These are phyloP conservation scores for Chondrosia reniformis DNA, from an alignment of 37 sponge, comb jelly and placozoan species.

Conservation along the genomic window DNA sequence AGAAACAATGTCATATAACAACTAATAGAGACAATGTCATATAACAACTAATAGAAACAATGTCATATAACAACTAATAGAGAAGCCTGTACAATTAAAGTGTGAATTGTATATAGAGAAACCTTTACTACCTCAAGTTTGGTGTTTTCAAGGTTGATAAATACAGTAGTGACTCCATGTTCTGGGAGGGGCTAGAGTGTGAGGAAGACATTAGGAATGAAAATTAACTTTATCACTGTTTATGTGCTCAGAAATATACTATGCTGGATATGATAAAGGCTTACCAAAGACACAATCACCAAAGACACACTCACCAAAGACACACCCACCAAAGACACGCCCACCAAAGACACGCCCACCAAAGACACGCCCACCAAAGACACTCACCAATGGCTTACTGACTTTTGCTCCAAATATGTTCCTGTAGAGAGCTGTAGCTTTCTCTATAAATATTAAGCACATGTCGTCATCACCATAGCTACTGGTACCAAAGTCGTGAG, in stretches of 20 bases:
- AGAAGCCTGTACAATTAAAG: no score
- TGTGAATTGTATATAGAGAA: no score
- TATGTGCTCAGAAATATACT: background rate
- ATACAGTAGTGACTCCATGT: slow-evolving; percentile 96
- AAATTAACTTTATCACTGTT: background rate
- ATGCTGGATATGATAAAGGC: background rate
- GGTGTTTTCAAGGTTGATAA: slow-evolving; percentile 91
- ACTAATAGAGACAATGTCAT: no score
- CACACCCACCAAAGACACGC: slow-evolving; percentile 9
- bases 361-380: slow-evolving; percentile 3
- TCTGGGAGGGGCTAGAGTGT: slow-evolving; percentile 95
- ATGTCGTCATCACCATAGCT: background rate
- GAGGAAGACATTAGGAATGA: background rate
- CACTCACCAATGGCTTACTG: slow-evolving; percentile 72
- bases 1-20: no score
- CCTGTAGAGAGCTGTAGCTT: slow-evolving; percentile 70
- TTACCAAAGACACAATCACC: background rate
- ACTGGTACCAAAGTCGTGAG: background rate
- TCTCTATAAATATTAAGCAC: slow-evolving; percentile 26
- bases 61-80: no score
- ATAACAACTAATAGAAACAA: no score
- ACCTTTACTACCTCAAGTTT: slow-evolving; percentile 90
- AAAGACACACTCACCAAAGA: background rate
- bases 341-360: background rate
- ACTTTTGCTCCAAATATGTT: slow-evolving; percentile 87